Evolutionary conservation across 2,797 vertebrate species (phyloP), one percentile per base, ranked within the genome.

Genomic region (Zenarchopterus dispar): DNA sequence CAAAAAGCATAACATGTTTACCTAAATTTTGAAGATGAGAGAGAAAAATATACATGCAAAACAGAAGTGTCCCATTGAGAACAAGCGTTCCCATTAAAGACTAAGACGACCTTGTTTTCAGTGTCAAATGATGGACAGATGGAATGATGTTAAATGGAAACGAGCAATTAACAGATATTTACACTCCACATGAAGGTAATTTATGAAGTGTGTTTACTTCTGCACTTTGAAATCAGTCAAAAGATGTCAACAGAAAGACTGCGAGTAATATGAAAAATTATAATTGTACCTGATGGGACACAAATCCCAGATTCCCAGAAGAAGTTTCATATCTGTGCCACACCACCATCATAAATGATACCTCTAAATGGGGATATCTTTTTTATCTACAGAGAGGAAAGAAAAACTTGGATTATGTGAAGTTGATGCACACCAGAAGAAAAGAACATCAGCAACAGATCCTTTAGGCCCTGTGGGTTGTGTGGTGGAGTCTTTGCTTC

Each of bases 191-290:
- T 31, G 15, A 63, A 52, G 53, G 50, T 36, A 47, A 52, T 72
- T 64, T 73, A 44, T 65, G 55, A 43, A 19, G 56, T 67, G 62
- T 53, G 79, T 67, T 81, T 73, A 73, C 55, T 46, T 77, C 62
- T 70, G 49, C 76, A 56, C 47, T 68, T 39, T 62, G 19, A 62
- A 58, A 72, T 45, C 26, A 15, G 64, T 79, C 45, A 70, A 67
- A 78, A 51, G 8, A 26, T 17, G 6, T 18, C 16, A 22, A 23
- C 13, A 39, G 13, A 36, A 36, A 10, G 8, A 3, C 33, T 36
- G 9, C 2, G 33, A 36, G 33, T 2, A 28, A 28, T 28, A 28
- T 28, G 28, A 28, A 28, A 39, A 39, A 15, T 15, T 39, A 39
- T 39, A 39, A 39, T 39, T 39, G 13, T 39, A 39, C 36, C 36